These are phyloP conservation scores for Camelus dromedarius DNA, from an alignment of 2,113 vertebrate species.

Conservation along the genomic window DNA sequence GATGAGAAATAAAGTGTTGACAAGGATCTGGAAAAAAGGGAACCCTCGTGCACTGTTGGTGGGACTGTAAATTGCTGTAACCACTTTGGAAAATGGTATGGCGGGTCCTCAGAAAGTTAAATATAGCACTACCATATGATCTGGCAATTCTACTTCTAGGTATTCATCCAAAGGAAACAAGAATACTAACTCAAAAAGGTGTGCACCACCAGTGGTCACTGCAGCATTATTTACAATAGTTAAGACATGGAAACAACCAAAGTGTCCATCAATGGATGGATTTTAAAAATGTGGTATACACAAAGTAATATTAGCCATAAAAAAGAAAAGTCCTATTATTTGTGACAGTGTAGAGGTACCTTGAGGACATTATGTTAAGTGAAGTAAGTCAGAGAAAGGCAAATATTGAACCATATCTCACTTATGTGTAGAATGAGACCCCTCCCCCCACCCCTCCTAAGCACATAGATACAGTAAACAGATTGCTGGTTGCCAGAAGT, in stretches of 20 bases:
- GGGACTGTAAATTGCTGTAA: background rate
- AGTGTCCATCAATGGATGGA: too few relatives aligned
- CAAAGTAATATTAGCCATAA: background rate
- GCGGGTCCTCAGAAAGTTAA: background rate
- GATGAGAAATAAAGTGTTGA: background rate
- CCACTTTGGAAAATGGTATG: background rate
- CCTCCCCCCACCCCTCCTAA: background rate
- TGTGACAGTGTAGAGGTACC: background rate
- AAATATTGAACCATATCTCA: background rate
- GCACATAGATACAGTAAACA: background rate
- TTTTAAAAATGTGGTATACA: background rate
- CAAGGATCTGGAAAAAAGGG: background rate
- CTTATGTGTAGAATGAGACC: too few relatives aligned
- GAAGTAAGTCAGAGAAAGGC: background rate
- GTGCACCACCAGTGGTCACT: too few relatives aligned
- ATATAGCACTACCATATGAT: background rate
- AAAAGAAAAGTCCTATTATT: background rate
- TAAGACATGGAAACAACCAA: background rate
- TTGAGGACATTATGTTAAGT: background rate
- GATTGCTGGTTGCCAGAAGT: background rate
- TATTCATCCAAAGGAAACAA: background rate
- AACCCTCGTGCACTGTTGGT: background rate
- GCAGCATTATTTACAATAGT: background rate
- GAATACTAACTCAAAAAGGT: background rate
- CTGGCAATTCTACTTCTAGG: background rate